A percentile compares a stretch with the other conserved stretches of the same genome.
phyloP scores from a whole-genome alignment of 2,797 vertebrate species.

The Decapterus maruadsi region DNA sequence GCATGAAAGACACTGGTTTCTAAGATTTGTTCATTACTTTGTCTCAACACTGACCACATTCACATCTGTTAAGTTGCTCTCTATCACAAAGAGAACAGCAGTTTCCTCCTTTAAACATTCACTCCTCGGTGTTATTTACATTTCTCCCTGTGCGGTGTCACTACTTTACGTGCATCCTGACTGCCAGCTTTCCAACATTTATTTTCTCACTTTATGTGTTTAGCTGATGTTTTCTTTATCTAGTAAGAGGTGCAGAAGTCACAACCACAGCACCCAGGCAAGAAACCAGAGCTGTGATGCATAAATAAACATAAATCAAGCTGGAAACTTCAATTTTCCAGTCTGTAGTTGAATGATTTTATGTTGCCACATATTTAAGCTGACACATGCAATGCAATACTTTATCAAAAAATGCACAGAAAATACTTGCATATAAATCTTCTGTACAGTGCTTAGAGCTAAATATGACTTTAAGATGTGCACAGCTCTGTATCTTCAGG shows the following conservation, averaged over 20 bases:
- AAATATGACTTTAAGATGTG: neutral
- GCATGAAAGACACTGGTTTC: neutral
- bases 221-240: slow-evolving; percentile 12
- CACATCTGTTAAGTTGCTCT: slow-evolving; percentile 2
- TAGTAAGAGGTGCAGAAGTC: neutral
- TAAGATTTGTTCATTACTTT: slow-evolving; percentile 20
- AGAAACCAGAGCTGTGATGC: neutral
- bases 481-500: neutral
- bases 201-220: slow-evolving; percentile 18
- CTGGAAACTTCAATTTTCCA: slow-evolving; percentile 5
- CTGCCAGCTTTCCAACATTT: slow-evolving; percentile 12
- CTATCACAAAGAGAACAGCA: neutral
- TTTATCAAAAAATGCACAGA: neutral
- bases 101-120: neutral
- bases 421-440: neutral
- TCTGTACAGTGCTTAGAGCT: neutral
- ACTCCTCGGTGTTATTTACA: slow-evolving; percentile 5
- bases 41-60: slow-evolving; percentile 2
- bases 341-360: slow-evolving; percentile 12
- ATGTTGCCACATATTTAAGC: slow-evolving; percentile 10
- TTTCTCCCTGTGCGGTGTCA: neutral
- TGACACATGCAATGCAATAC: neutral
- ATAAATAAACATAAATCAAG: slow-evolving; percentile 26
- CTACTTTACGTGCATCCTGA: neutral
- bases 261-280: neutral